Evolutionary conservation across 2,888 invertebrate genomes (phyloP).

Genomic region (Chrysomela aeneicollis): DNA sequence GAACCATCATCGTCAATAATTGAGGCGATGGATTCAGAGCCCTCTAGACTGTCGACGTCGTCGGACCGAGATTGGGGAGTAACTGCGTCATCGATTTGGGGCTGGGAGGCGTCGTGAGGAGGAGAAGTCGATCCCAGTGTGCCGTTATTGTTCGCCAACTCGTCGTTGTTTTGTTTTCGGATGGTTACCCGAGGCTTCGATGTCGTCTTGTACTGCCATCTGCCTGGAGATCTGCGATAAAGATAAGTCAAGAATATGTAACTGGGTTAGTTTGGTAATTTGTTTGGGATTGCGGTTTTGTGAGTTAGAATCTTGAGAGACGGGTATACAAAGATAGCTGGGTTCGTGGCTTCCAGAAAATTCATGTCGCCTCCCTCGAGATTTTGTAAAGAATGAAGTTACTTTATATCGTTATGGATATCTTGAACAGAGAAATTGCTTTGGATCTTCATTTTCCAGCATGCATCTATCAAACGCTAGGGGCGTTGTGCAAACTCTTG

Average conservation of each 20-base stretch:
- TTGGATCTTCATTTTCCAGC: no score
- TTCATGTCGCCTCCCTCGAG: no score
- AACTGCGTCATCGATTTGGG: conserved; percentile 62
- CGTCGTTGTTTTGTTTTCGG: conserved; percentile 69
- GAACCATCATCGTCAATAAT: conserved; percentile 67
- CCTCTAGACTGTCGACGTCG: conserved; percentile 71
- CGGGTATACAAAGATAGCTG: conserved; percentile 17
- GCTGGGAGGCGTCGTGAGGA: conserved; percentile 42
- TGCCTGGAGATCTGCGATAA: conserved; percentile 72
- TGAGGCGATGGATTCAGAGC: conserved; percentile 75
- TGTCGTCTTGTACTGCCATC: conserved; percentile 92
- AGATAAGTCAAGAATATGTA: conserved; percentile 35
- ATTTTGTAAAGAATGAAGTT: no score
- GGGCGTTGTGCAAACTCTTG: no score
- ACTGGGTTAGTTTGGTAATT: conserved; percentile 33
- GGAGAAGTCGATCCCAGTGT: conserved; percentile 48
- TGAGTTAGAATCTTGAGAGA: conserved; percentile 9
- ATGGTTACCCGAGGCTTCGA: conserved; percentile 87
- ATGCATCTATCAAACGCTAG: not conserved
- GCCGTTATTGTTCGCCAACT: conserved; percentile 61
- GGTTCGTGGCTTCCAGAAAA: conserved; percentile 17
- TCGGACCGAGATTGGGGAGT: conserved; percentile 66
- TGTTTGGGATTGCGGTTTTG: conserved; percentile 22
- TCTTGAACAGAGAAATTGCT: no score
- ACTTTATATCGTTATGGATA: no score